A percentile compares a stretch with the other conserved stretches of the same genome.
These are phyloP conservation scores for Tethea ocularis DNA, from an alignment of 2,888 invertebrate species.

Conservation along the genomic window DNA sequence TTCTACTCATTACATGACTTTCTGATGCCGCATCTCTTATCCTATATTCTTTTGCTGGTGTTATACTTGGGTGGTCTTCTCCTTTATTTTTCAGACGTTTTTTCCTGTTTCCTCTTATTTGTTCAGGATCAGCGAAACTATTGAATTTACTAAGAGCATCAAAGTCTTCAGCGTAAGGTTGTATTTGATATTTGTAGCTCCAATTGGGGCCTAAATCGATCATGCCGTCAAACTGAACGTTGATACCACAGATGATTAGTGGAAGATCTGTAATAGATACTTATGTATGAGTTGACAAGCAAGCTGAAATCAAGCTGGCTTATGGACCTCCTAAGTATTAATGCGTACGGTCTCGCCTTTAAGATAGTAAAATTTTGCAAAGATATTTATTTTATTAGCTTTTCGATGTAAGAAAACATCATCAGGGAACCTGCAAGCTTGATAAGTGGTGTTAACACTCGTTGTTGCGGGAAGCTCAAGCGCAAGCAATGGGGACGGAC, in stretches of 20 bases:
- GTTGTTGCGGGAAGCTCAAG: too few species aligned
- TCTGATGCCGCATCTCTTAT: not conserved
- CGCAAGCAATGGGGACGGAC: too few species aligned
- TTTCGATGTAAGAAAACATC: too few species aligned
- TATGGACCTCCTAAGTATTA: too few species aligned
- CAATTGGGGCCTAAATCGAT: conserved; percentile 49
- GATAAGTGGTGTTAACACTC: too few species aligned
- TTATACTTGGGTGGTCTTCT: not conserved
- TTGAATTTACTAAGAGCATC: not conserved
- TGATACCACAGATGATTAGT: conserved; percentile 19
- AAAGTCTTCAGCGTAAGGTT: conserved; percentile 6
- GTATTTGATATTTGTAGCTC: conserved; percentile 39
- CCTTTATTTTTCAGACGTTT: not conserved
- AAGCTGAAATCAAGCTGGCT: too few species aligned
- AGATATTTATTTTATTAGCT: too few species aligned
- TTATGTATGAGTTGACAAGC: too few species aligned
- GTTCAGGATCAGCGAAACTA: not conserved
- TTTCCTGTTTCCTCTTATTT: not conserved
- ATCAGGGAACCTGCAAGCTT: too few species aligned
- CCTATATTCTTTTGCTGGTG: not conserved
- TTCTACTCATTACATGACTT: not conserved
- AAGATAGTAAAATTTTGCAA: too few species aligned
- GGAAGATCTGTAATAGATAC: not conserved
- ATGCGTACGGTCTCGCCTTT: too few species aligned
- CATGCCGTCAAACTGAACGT: conserved; percentile 42